Evolutionary conservation across 1,140 invertebrate genomes (phyloP).

Genomic region (Cylas formicarius): DNA sequence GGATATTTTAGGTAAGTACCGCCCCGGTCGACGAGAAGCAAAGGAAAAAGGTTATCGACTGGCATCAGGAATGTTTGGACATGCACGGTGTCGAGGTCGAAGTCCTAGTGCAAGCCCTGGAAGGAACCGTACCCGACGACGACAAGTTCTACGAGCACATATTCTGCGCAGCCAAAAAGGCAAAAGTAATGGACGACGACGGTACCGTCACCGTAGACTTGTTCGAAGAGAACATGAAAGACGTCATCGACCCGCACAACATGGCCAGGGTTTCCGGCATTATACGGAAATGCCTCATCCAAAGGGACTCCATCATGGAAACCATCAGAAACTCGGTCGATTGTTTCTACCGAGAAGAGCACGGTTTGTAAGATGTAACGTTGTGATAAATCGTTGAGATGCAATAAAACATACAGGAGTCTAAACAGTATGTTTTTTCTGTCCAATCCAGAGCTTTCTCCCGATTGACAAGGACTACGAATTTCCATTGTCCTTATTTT

Average conservation of each 20-base stretch:
- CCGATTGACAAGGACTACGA: no score
- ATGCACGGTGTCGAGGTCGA: neutral
- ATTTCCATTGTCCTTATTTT: no score
- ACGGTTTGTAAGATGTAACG: no score
- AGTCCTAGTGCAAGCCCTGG: neutral
- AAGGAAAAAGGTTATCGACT: conserved; percentile 7
- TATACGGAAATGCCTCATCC: neutral
- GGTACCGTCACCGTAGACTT: neutral
- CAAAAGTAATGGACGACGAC: conserved; percentile 1
- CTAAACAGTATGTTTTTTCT: no score
- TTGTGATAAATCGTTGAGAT: no score
- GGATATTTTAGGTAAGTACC: no score
- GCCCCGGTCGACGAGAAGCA: no score
- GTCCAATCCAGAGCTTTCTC: no score
- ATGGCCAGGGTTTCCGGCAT: neutral
- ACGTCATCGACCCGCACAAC: conserved; percentile 1
- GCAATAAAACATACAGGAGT: no score
- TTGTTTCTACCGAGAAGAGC: conserved; percentile 2
- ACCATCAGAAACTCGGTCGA: conserved; percentile 1
- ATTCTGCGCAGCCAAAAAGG: conserved; percentile 5
- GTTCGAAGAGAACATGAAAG: neutral
- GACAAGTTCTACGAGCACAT: conserved; percentile 3
- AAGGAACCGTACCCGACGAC: neutral
- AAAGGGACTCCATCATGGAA: neutral
- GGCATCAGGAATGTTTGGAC: conserved; percentile 3